Percentiles rank a stretch among this genome's conserved stretches.
phyloP scores from a whole-genome alignment of 2,797 vertebrate genomes.

The Gorsachius magnificus region DNA sequence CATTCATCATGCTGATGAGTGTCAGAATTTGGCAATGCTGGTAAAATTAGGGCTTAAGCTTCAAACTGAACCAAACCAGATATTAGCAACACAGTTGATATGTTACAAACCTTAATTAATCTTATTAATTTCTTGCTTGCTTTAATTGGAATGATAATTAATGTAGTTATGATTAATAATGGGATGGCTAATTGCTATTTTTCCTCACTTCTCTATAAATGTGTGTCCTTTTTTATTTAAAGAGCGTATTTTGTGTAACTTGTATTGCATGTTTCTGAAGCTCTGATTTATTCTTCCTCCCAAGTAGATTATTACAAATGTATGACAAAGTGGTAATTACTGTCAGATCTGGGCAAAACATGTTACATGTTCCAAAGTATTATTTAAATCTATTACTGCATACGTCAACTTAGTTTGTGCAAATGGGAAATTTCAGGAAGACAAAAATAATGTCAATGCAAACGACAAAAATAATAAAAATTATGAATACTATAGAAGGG shows the following conservation, averaged over 20 bases:
- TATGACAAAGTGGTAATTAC: not conserved
- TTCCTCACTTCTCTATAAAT: not conserved
- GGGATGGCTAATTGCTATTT: constrained; percentile 3
- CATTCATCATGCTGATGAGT: not conserved
- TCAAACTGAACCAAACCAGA: not conserved
- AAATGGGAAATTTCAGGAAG: not conserved
- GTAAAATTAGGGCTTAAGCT: not conserved
- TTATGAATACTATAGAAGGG: not conserved
- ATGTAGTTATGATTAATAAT: not conserved
- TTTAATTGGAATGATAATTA: constrained; percentile 12
- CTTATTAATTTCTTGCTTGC: constrained; percentile 19
- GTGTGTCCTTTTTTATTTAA: not conserved
- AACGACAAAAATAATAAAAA: not conserved
- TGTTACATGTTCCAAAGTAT: not conserved
- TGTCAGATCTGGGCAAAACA: not conserved
- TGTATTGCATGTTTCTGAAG: not conserved
- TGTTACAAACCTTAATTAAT: not conserved
- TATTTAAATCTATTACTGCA: not conserved
- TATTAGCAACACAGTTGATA: not conserved
- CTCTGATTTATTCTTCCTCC: not conserved
- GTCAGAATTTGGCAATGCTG: not conserved
- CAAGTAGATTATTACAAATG: not conserved
- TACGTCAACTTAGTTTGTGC: not conserved
- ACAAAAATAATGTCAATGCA: not conserved
- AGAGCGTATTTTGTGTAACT: not conserved